Evolutionary conservation across 2,113 vertebrate species (phyloP).

Genomic region (Peromyscus maniculatus): DNA sequence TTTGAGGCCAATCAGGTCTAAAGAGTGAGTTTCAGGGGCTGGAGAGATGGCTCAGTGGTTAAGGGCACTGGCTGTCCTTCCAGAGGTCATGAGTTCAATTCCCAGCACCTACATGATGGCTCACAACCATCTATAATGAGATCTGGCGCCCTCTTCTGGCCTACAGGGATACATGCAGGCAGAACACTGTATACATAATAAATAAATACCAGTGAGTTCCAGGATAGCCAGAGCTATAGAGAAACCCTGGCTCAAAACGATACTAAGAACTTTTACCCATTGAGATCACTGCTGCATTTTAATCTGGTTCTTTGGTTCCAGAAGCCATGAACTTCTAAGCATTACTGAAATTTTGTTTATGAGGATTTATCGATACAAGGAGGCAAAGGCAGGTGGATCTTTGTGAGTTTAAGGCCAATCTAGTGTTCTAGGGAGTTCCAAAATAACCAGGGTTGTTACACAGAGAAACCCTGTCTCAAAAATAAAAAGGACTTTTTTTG

Average conservation of each 20-base stretch:
- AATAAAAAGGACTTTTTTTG: background rate
- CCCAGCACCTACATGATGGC: no score
- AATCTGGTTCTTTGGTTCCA: constrained; percentile 13
- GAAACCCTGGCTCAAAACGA: background rate
- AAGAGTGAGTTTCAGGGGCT: background rate
- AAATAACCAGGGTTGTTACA: background rate
- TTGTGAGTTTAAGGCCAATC: background rate
- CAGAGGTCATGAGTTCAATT: no score
- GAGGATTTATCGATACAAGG: background rate
- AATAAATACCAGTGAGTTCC: no score
- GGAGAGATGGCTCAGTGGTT: no score
- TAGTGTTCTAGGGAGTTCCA: background rate
- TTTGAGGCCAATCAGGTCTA: background rate
- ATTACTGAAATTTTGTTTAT: constrained; percentile 14
- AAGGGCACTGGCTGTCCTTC: no score
- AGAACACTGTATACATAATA: no score
- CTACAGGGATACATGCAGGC: no score
- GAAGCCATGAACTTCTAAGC: background rate
- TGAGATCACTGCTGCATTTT: background rate
- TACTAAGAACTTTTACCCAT: background rate
- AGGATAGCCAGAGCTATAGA: background rate
- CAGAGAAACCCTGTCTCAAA: background rate
- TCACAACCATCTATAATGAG: no score
- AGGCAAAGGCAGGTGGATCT: background rate
- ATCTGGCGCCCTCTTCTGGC: no score